A percentile compares a stretch with the other conserved stretches of the same genome.
Evolutionary conservation across 1,140 invertebrate genomes (phyloP).

Genomic region (Carcinoscorpius rotundicauda): DNA sequence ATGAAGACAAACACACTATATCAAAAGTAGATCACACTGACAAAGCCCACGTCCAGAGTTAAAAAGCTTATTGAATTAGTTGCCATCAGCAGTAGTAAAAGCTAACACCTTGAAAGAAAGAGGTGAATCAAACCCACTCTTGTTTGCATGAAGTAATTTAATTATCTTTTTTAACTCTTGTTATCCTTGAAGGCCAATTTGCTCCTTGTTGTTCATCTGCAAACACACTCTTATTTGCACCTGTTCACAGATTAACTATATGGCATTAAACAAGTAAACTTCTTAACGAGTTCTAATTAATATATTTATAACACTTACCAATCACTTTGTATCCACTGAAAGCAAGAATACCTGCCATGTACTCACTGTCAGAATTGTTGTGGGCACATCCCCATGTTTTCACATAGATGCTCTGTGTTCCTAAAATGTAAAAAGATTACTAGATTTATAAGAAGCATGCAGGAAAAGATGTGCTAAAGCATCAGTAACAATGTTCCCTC

Average conservation of each 20-base stretch:
- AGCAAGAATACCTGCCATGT: slow-evolving; percentile 90
- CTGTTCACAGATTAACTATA: not conserved
- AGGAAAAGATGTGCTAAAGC: not conserved
- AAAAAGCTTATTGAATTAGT: too few species aligned
- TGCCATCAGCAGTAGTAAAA: too few species aligned
- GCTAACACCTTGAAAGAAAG: too few species aligned
- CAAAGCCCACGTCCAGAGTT: too few species aligned
- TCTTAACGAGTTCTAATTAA: not conserved
- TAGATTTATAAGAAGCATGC: slow-evolving; percentile 32
- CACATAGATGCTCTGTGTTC: slow-evolving; percentile 81
- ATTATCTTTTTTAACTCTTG: too few species aligned
- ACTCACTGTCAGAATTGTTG: slow-evolving; percentile 86
- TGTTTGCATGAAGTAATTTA: too few species aligned
- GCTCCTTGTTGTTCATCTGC: too few species aligned
- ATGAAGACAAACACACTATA: too few species aligned
- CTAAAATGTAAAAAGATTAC: slow-evolving; percentile 30
- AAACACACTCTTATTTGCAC: not conserved
- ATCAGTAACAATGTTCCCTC: not conserved
- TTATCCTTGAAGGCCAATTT: too few species aligned
- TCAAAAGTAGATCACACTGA: too few species aligned
- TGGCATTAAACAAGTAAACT: slow-evolving; percentile 7
- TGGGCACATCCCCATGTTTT: slow-evolving; percentile 98
- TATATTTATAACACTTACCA: slow-evolving; percentile 23
- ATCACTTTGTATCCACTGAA: slow-evolving; percentile 76
- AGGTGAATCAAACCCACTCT: too few species aligned